Conservation (phyloP, 2,888 invertebrate species). For the Papilio elwesi region DNA sequence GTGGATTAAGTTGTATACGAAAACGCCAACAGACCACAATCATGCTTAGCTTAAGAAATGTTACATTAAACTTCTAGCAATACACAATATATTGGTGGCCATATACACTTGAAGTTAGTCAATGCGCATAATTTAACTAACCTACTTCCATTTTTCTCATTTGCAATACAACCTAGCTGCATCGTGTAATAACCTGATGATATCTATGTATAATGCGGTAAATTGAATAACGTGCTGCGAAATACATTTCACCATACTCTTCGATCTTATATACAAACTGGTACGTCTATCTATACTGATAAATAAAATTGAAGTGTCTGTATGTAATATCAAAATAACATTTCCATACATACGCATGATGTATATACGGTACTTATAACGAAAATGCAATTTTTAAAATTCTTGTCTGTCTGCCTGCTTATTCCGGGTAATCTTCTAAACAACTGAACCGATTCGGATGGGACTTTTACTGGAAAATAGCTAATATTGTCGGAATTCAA, state of each 20-base stretch:
- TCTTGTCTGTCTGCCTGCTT: too few species aligned
- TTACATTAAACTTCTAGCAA: constrained; percentile 1
- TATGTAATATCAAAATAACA: too few species aligned
- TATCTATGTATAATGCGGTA: constrained; percentile 23
- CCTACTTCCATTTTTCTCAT: neutral
- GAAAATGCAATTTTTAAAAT: too few species aligned
- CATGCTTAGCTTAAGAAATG: neutral
- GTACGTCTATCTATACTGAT: too few species aligned
- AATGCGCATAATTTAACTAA: constrained; percentile 14
- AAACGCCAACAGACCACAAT: neutral
- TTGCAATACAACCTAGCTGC: constrained; percentile 13
- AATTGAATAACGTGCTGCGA: constrained; percentile 31
- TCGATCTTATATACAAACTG: neutral
- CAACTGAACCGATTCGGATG: too few species aligned
- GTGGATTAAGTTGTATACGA: neutral
- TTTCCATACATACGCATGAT: too few species aligned
- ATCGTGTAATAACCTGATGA: constrained; percentile 22
- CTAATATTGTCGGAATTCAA: too few species aligned
- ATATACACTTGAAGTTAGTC: neutral
- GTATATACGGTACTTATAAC: too few species aligned
- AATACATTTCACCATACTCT: neutral
- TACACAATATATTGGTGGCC: neutral
- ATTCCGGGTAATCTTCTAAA: too few species aligned
- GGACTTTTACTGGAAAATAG: too few species aligned
- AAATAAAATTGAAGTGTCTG: too few species aligned